Evolutionary conservation across 2,797 vertebrate species (phyloP).

Genomic region (Betta splendens): DNA sequence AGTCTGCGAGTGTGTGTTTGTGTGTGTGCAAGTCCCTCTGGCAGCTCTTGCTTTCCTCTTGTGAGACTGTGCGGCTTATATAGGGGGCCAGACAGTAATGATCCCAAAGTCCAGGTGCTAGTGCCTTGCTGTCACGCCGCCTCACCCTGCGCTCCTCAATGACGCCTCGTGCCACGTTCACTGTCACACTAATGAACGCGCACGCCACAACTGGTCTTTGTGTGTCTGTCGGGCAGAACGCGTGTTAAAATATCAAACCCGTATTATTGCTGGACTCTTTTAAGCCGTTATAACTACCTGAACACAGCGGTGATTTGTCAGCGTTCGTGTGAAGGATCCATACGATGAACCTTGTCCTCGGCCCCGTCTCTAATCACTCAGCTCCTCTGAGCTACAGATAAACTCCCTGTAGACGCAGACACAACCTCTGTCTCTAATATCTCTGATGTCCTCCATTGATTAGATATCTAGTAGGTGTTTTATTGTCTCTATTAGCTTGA

Average conservation of each 20-base stretch:
- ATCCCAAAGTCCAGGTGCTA: conserved; percentile 73
- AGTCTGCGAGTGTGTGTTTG: conserved; percentile 50
- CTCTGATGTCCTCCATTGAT: conserved; percentile 41
- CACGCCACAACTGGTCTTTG: not conserved
- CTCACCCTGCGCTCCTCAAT: conserved; percentile 45
- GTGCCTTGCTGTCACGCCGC: conserved; percentile 69
- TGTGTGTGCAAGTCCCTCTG: conserved; percentile 52
- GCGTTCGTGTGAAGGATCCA: not conserved
- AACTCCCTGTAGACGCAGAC: conserved; percentile 15
- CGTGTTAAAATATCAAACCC: not conserved
- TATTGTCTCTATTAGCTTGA: conserved; percentile 25
- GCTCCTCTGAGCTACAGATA: conserved; percentile 3
- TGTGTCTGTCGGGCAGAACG: not conserved
- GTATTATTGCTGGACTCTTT: not conserved
- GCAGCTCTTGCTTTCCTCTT: conserved; percentile 46
- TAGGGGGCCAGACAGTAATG: conserved; percentile 45
- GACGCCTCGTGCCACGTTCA: conserved; percentile 22
- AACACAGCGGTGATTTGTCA: not conserved
- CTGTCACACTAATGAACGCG: not conserved
- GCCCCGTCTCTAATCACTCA: conserved; percentile 11
- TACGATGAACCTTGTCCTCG: conserved; percentile 1
- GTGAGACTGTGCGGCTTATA: conserved; percentile 53
- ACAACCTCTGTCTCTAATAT: not conserved
- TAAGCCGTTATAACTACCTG: not conserved
- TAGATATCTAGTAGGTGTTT: conserved; percentile 19